Percentiles rank a stretch among this genome's conserved stretches.
phyloP scores from a whole-genome alignment of 2,888 invertebrate genomes.

The Lathronympha strigana region DNA sequence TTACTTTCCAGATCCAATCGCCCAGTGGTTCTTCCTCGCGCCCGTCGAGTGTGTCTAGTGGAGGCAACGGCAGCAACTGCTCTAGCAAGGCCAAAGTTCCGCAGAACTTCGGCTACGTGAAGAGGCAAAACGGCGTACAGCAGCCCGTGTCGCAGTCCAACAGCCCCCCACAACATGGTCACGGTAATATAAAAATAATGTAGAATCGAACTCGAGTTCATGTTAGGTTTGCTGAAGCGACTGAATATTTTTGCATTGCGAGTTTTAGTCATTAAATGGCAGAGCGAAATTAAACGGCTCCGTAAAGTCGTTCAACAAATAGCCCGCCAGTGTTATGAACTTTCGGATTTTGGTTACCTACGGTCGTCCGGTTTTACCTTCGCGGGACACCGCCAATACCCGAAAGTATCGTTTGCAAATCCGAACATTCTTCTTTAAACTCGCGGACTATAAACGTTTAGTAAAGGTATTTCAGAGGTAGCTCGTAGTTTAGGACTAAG shows the following conservation, averaged over 20 bases:
- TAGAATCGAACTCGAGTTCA: constrained; percentile 25
- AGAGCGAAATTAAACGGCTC: constrained; percentile 37
- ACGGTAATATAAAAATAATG: constrained; percentile 34
- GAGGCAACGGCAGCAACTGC: constrained; percentile 82
- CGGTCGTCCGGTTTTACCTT: no score
- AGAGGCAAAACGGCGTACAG: constrained; percentile 87
- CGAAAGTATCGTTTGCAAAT: no score
- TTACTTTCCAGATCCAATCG: constrained; percentile 74
- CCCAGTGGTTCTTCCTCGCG: constrained; percentile 77
- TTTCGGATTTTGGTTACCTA: no score
- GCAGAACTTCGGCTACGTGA: constrained; percentile 93
- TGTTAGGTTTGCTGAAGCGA: constrained; percentile 19
- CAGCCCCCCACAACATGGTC: constrained; percentile 70
- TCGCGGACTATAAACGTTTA: not conserved
- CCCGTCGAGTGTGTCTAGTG: constrained; percentile 76
- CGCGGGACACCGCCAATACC: no score
- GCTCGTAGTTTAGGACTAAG: not conserved
- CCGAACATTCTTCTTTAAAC: no score
- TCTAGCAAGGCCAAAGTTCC: constrained; percentile 89
- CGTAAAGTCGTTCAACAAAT: no score
- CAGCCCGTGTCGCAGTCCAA: constrained; percentile 72
- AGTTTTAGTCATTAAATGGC: not conserved
- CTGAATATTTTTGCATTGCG: constrained; percentile 3
- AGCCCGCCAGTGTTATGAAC: no score
- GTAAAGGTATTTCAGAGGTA: not conserved